phyloP scores from a whole-genome alignment of 1,140 invertebrate species.

The Brachionus sp. region DNA sequence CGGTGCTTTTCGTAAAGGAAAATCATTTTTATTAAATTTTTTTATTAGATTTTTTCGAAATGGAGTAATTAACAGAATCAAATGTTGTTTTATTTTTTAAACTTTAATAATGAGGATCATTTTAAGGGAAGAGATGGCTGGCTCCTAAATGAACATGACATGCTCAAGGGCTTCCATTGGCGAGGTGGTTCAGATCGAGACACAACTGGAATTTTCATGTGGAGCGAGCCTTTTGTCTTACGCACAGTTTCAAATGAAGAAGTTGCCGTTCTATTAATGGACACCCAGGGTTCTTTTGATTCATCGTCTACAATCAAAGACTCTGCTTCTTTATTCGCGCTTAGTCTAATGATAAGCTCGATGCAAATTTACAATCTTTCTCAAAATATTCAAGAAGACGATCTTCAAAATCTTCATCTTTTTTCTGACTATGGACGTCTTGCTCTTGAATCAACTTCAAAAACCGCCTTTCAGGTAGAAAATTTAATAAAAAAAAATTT shows the following conservation, averaged over 20 bases:
- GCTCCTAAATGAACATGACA: conserved; percentile 60
- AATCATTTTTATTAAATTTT: conserved; percentile 86
- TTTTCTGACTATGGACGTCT: conserved; percentile 45
- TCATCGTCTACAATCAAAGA: conserved; percentile 90
- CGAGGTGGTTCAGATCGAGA: conserved; percentile 85
- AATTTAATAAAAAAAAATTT: no score
- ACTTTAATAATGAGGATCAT: background rate
- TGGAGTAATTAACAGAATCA: background rate
- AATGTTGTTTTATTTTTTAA: background rate
- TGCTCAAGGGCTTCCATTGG: conserved; percentile 74
- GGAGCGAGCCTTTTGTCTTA: conserved; percentile 83
- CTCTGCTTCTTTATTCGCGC: conserved; percentile 90
- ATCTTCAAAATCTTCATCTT: conserved; percentile 85
- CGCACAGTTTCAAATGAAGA: background rate
- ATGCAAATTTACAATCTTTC: conserved; percentile 93
- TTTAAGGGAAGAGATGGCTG: conserved; percentile 59
- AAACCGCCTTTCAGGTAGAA: conserved; percentile 40
- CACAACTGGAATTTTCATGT: conserved; percentile 89
- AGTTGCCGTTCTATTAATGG: conserved; percentile 82
- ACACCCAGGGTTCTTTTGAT: conserved; percentile 96
- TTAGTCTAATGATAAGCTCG: conserved; percentile 89
- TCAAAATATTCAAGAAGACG: conserved; percentile 92
- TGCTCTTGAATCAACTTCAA: background rate
- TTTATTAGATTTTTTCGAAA: conserved; percentile 75
- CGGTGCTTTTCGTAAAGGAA: conserved; percentile 94